Conservation (phyloP, 2,113 vertebrate genomes). For the Malurus cyaneus region DNA sequence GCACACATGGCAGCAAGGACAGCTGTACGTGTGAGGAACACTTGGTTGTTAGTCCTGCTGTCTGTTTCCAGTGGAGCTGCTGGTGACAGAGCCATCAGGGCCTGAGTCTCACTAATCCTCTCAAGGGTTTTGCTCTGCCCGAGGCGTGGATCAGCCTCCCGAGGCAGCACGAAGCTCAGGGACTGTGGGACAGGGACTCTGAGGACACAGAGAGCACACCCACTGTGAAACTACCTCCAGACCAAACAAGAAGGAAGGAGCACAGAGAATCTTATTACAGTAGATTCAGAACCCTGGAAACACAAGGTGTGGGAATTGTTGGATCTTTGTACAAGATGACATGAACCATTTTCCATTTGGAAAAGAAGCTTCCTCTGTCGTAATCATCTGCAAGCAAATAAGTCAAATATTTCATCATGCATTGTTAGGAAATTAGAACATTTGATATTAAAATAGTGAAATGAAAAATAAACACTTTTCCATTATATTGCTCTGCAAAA, state of each 20-base stretch:
- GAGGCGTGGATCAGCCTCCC: neutral
- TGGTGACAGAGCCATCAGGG: rapidly evolving
- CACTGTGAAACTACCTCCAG: neutral
- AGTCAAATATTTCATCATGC: neutral
- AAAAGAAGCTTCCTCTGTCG: neutral
- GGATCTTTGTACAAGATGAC: neutral
- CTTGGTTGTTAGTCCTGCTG: neutral
- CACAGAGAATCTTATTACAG: neutral
- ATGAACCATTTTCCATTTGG: neutral
- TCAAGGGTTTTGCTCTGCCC: neutral
- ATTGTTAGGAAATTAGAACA: neutral
- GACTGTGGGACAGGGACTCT: neutral
- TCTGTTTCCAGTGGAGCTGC: neutral
- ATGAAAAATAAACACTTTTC: neutral
- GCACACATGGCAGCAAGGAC: constrained; percentile 39
- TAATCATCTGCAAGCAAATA: neutral
- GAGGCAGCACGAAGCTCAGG: neutral
- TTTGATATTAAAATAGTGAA: neutral
- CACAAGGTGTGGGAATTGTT: neutral
- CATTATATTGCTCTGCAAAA: neutral
- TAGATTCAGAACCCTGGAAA: neutral
- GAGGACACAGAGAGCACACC: neutral
- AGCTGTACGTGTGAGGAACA: constrained; percentile 26
- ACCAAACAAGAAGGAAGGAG: neutral
- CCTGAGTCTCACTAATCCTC: neutral